These are phyloP conservation scores for Hippocampus zosterae DNA, from an alignment of 2,113 vertebrate genomes.

Conservation along the genomic window DNA sequence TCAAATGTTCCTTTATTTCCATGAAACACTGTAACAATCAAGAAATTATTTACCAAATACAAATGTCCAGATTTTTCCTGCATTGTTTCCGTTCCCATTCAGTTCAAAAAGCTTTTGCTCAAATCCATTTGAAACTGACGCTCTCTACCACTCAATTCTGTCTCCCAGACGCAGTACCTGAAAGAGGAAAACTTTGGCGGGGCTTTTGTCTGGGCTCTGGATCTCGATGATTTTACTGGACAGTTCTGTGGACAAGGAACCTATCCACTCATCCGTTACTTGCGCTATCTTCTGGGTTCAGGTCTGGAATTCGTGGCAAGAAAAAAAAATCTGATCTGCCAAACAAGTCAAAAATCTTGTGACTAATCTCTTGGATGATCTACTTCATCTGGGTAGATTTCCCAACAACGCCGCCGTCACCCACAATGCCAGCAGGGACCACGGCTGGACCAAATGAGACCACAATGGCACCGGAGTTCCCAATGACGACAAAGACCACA, in stretches of 20 bases:
- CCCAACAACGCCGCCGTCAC: constrained; percentile 5
- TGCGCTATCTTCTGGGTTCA: constrained; percentile 58
- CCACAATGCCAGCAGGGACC: constrained; percentile 4
- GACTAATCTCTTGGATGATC: not conserved
- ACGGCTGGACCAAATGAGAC: not conserved
- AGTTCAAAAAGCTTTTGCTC: not conserved
- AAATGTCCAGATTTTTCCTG: too few species aligned
- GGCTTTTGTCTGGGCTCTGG: constrained; percentile 77
- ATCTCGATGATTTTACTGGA: constrained; percentile 77
- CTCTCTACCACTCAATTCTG: not conserved
- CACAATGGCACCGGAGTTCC: not conserved
- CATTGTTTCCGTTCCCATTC: not conserved
- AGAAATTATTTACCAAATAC: too few species aligned
- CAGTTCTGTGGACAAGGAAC: constrained; percentile 71
- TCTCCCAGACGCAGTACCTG: constrained; percentile 66
- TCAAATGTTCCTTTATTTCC: too few species aligned
- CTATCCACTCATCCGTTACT: constrained; percentile 69
- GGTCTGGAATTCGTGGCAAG: constrained; percentile 35
- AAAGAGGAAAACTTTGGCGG: constrained; percentile 72
- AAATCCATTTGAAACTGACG: not conserved
- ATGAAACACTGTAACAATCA: too few species aligned
- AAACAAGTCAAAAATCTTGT: not conserved
- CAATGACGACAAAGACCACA: not conserved
- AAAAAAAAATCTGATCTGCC: not conserved
- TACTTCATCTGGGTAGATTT: constrained; percentile 27